Base-by-base conservation (phyloP, 2,797 vertebrate genomes). In the Onychomys torridus region DNA sequence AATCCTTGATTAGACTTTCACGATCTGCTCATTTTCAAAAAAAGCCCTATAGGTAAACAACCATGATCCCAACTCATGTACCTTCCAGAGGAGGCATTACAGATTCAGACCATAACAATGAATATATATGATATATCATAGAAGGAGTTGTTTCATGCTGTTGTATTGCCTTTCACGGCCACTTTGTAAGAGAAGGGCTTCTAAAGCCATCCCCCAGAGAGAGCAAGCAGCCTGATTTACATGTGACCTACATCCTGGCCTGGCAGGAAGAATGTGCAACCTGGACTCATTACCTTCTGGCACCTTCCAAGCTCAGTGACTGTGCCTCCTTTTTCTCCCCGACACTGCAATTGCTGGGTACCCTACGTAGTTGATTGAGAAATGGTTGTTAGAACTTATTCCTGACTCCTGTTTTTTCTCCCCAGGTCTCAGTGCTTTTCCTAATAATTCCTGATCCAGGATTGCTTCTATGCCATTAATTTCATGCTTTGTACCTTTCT, bases 381-480 rank as follows among this genome's bases (percentile, higher is more conserved):
- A 29, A 61, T 11, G 21, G 32, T 43, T 27, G 61, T 25, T 82
- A 73, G 40, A 46, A 59, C 61, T n/a, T 10, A 19, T 32, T 91
- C 27, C 1, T 1, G 0, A 14, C 1, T 14, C 29, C 65, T 0
- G 52, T 59, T 1, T 0, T 13, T 17, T 21, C 17, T 13, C 5
- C 81, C 37, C 2, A n/a, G 63, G 16, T 52, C 25, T 37, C n/a
- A 8, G 29, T 43, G 46, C 8, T 25, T 4, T 40, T n/a, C 29
- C 46, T 57, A 13, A 14, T 7, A 40, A 57, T 37, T 34, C 73
- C 83, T 10, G 89, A 52, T 61, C 93, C 14, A 8, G 92, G 49
- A 40, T 76, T 27, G 29, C 75, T 57, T 73, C 87, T 34, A 6
- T 69, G 43, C 75, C 59, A 14, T 76, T 91, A 49, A 86, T 79